Evolutionary conservation across 1,140 invertebrate genomes (phyloP), one percentile per base, ranked within the genome.

Genomic region (Maniola jurtina): DNA sequence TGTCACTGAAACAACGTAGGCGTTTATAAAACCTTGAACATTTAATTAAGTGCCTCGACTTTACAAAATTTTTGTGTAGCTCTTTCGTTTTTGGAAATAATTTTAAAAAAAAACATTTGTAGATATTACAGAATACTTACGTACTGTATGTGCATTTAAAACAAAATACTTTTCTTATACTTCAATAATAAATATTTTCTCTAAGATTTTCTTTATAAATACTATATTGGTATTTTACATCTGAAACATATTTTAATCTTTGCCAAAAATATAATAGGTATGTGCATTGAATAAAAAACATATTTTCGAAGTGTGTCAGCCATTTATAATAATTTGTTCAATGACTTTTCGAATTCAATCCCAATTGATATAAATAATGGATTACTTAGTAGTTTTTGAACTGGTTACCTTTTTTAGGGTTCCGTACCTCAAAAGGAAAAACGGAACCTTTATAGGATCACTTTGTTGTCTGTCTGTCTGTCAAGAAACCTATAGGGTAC

Each of bases 311-410:
- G 38, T 38, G 38, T 38, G 38, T 38, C 38, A 11, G 38, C 42
- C 42, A 45, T 33, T 50, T 61, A 45, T 61, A 15, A 61, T 16
- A 47, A 38, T 45, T 45, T 13, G 42, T n/a, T 11, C 42, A 45
- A n/a, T 45, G 42, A 45, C 10, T 13, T 9, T 11, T 45, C 42
- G 42, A 45, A 45, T 11, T 1, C 42, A 45, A 9, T 45, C 42
- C 9, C 42, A 11, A 33, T 58, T 4, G 9, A 13, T 58, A 9
- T 5, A 36, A 58, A 40, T 40, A 58, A 55, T 34, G 52, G 33
- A 55, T 55, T 55, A 5, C 42, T 13, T 45, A 1, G 5, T 11
- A 25, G 25, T 25, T 25, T 25, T 4, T 25, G 25, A 25, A 1
- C 4, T 25, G 25, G 1, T 25, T 2, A 4, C 25, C 25, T 2